Conservation (phyloP, 2,797 vertebrate species). For the Pipistrellus nathusii region DNA sequence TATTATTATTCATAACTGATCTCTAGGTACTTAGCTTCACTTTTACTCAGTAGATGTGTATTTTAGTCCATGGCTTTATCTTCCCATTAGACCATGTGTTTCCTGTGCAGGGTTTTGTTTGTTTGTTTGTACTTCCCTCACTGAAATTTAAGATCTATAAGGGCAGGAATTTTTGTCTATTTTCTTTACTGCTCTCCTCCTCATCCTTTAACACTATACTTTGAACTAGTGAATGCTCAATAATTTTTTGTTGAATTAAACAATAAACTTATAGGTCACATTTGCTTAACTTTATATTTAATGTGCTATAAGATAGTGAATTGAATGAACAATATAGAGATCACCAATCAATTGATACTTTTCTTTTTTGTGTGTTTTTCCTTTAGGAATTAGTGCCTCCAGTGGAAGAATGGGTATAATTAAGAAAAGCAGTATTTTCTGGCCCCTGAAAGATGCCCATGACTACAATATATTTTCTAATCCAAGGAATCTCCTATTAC, state of each 20-base stretch:
- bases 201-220: neutral
- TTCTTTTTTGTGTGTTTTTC: neutral
- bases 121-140: neutral
- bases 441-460: neutral
- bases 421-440: conserved; percentile 24
- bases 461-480: neutral
- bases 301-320: neutral
- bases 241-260: neutral
- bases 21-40: neutral
- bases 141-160: neutral
- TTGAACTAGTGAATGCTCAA: neutral
- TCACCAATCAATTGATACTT: neutral
- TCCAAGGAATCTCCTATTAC: rapidly evolving
- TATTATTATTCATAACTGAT: neutral
- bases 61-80: neutral
- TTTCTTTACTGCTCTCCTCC: neutral
- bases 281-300: neutral
- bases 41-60: neutral
- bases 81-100: neutral
- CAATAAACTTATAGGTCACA: neutral
- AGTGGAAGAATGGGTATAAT: neutral
- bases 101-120: neutral
- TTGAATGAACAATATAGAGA: neutral
- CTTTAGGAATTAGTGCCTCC: conserved; percentile 61
- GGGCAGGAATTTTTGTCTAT: neutral